Base-by-base conservation (phyloP, 2,888 invertebrate genomes). In the Acanthosepion lycidas region DNA sequence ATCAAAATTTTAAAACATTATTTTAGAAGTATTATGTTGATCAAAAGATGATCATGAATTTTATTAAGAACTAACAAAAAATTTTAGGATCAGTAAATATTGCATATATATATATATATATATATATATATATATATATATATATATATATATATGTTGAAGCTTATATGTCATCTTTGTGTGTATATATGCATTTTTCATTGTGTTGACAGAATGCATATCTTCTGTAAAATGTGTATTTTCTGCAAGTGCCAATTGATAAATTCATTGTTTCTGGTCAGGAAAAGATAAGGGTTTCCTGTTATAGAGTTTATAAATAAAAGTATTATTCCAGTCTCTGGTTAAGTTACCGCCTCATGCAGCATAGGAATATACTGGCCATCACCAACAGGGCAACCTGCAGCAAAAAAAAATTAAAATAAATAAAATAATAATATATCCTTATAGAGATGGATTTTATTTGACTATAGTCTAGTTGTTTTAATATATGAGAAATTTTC, bases 271-370 rank as follows among this genome's bases (percentile, higher is more conserved):
- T 78, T 78, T 78, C 28, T 28, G 78, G 8, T n/a, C 78, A 78
- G n/a, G 78, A 78, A 78, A 78, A n/a, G n/a, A 78, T 59, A 78
- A 78, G n/a, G n/a, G n/a, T 78, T n/a, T n/a, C 78, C n/a, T 78
- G n/a, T 59, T 59, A 59, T 23, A 59, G 23, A 59, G 59, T 78
- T 78, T 78, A 78, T 78, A 78, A 78, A 78, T 78, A 78, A 78
- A 78, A 78, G n/a, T n/a, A 78, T 78, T 78, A n/a, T 78, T 78
- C n/a, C 78, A 78, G 78, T 78, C n/a, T 78, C n/a, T n/a, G n/a
- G 78, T 9, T 78, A n/a, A 78, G 78, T 78, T 78, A 78, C 78
- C 78, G 78, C 78, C 78, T 78, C 78, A 78, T 78, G 15, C 78
- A 78, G n/a, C 78, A 78, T 12, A 78, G 78, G 18, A 78, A 78